Evolutionary conservation across 2,888 invertebrate genomes (phyloP).

Genomic region (Pristionchus mayeri): DNA sequence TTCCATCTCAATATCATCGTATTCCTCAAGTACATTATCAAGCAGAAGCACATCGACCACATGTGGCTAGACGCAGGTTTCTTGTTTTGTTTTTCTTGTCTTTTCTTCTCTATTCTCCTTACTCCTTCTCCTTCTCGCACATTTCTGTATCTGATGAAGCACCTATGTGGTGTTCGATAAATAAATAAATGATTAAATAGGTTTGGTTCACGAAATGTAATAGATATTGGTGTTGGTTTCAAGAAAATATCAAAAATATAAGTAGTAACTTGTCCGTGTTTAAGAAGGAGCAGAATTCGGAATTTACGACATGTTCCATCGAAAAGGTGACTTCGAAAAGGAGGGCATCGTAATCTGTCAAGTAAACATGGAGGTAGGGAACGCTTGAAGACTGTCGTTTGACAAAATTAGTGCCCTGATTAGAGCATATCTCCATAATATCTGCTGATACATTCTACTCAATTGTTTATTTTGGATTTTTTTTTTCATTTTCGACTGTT

Average conservation of each 20-base stretch:
- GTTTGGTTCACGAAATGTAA: neutral
- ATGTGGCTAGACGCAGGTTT: neutral
- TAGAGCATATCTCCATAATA: no score
- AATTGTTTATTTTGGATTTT: no score
- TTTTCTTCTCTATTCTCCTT: neutral
- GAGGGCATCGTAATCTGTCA: neutral
- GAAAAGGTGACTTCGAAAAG: neutral
- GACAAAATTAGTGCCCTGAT: no score
- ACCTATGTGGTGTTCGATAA: no score
- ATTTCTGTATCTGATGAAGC: no score
- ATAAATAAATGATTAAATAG: neutral
- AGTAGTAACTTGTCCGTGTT: no score
- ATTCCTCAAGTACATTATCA: neutral
- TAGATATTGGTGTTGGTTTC: no score
- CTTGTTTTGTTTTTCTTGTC: neutral
- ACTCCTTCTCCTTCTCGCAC: no score
- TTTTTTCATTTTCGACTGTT: no score
- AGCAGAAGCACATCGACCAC: neutral
- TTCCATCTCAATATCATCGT: neutral
- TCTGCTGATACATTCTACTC: no score
- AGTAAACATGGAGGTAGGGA: neutral
- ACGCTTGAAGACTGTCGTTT: neutral
- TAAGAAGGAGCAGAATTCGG: slow-evolving; percentile 5
- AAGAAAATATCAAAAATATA: no score
- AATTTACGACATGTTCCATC: neutral